These are phyloP conservation scores for Drosophila cognata DNA, from an alignment of 2,888 invertebrate genomes.

Conservation along the genomic window DNA sequence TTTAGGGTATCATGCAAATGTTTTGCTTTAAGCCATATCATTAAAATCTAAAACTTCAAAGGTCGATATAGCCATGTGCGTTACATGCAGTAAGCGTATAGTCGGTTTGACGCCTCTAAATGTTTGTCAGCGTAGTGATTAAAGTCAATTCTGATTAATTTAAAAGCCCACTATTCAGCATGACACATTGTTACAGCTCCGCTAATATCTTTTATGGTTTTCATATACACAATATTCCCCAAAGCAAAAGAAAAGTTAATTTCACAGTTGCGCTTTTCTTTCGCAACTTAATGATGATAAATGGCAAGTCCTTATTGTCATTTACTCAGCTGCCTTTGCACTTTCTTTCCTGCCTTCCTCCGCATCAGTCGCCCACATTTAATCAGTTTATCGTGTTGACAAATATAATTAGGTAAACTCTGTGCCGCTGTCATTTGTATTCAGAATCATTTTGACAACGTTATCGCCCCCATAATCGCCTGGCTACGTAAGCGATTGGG, in stretches of 20 bases:
- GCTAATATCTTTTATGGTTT: slow-evolving; percentile 25
- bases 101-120: not conserved
- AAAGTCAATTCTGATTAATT: not conserved
- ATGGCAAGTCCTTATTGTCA: slow-evolving; percentile 43
- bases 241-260: slow-evolving; percentile 14
- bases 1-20: not conserved
- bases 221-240: slow-evolving; percentile 6
- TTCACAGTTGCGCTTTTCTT: slow-evolving; percentile 30
- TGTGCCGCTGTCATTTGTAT: slow-evolving; percentile 35
- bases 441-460: slow-evolving; percentile 41
- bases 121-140: not conserved
- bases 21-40: not conserved
- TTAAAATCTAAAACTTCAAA: too few species aligned
- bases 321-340: slow-evolving; percentile 19
- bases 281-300: slow-evolving; percentile 65
- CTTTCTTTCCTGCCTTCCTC: not conserved
- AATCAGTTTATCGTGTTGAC: slow-evolving; percentile 66
- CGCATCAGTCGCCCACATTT: slow-evolving; percentile 19
- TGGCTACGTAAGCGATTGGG: slow-evolving; percentile 14
- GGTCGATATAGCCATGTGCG: not conserved
- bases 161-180: not conserved
- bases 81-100: not conserved
- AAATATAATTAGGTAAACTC: slow-evolving; percentile 63
- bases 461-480: slow-evolving; percentile 7
- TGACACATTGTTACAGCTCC: not conserved